Evolutionary conservation across 2,113 vertebrate genomes (phyloP).

Genomic region (Ascaphus truei): DNA sequence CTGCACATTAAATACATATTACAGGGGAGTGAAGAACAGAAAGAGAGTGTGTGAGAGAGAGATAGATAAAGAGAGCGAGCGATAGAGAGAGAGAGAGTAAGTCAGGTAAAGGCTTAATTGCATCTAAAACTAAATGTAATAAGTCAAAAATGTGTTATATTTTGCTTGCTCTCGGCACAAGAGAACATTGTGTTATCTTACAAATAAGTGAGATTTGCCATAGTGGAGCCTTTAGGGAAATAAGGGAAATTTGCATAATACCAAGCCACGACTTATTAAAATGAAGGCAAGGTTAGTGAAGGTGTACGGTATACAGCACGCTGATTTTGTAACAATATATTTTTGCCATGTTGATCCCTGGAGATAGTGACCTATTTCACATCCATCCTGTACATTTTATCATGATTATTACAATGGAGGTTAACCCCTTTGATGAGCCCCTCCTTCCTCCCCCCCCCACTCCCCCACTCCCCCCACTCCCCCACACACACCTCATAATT

Average conservation of each 20-base stretch:
- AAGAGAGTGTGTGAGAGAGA: conserved; percentile 53
- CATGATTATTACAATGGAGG: too few relatives aligned
- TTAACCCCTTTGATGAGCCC: too few relatives aligned
- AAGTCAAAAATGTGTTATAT: conserved; percentile 37
- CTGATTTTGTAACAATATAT: too few relatives aligned
- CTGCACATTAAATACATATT: conserved; percentile 72
- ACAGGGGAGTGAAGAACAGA: conserved; percentile 52
- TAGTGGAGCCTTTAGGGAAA: conserved; percentile 1
- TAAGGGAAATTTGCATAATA: neutral
- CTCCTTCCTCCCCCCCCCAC: too few relatives aligned
- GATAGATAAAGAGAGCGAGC: too few relatives aligned
- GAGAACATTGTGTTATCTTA: conserved; percentile 39
- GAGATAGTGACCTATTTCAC: too few relatives aligned
- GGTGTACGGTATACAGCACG: too few relatives aligned
- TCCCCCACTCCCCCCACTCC: too few relatives aligned
- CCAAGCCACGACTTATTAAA: conserved; percentile 28
- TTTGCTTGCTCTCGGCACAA: conserved; percentile 40
- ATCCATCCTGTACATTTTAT: too few relatives aligned
- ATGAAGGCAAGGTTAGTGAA: conserved; percentile 29
- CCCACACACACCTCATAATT: too few relatives aligned
- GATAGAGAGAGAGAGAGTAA: conserved; percentile 43
- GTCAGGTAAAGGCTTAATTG: conserved; percentile 47
- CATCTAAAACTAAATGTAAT: conserved; percentile 40
- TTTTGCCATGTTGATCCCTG: too few relatives aligned
- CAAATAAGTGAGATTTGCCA: conserved; percentile 40